Evolutionary conservation across 2,888 invertebrate species (phyloP).

Genomic region (Mayetiola destructor): DNA sequence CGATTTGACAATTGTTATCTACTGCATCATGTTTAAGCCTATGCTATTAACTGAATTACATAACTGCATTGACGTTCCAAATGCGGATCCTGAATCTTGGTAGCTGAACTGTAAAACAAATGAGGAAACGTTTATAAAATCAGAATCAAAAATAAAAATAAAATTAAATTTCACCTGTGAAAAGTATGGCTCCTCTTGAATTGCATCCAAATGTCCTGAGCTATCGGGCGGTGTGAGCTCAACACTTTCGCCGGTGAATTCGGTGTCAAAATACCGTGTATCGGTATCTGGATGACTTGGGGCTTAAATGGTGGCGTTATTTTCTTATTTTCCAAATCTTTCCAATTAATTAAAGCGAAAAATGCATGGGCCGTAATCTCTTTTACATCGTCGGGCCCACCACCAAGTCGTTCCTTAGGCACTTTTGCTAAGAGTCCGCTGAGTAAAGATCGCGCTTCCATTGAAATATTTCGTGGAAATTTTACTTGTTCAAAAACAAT

Average conservation of each 20-base stretch:
- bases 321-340: slow-evolving; percentile 82
- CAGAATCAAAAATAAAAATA: slow-evolving; percentile 3
- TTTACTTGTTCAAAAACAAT: slow-evolving; percentile 91
- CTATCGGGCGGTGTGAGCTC: slow-evolving; percentile 88
- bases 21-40: too few relatives aligned
- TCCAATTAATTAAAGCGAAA: slow-evolving; percentile 91
- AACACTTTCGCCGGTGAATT: slow-evolving; percentile 95
- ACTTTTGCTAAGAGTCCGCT: slow-evolving; percentile 82
- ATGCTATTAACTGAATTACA: slow-evolving; percentile 34
- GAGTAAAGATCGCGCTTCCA: slow-evolving; percentile 76
- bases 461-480: slow-evolving; percentile 78
- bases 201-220: slow-evolving; percentile 40
- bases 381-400: slow-evolving; percentile 85
- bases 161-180: slow-evolving; percentile 39
- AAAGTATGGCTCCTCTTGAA: slow-evolving; percentile 57
- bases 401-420: slow-evolving; percentile 77
- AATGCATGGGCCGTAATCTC: slow-evolving; percentile 93
- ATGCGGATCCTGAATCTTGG: slow-evolving; percentile 52
- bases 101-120: slow-evolving; percentile 62
- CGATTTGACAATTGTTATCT: too few relatives aligned
- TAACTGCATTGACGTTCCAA: slow-evolving; percentile 47
- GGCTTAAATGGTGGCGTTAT: slow-evolving; percentile 89
- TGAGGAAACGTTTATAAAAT: background rate
- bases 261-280: slow-evolving; percentile 94
- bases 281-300: slow-evolving; percentile 91